Percentiles rank a stretch among this genome's conserved stretches.
Evolutionary conservation across 2,113 vertebrate genomes (phyloP).

Genomic region (Xiphorhynchus elegans): DNA sequence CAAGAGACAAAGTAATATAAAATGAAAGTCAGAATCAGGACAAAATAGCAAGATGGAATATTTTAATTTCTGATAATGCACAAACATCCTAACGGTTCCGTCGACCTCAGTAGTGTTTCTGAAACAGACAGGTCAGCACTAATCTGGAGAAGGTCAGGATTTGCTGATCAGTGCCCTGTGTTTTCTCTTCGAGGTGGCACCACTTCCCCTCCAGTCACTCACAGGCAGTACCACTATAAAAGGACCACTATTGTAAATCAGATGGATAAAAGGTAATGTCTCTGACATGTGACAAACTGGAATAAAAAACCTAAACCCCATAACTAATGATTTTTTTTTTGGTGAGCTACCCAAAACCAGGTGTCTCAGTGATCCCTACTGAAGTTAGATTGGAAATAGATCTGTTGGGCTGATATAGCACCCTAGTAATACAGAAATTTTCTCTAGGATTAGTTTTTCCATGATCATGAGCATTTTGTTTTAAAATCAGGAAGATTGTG

Average conservation of each 20-base stretch:
- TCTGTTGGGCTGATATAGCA: not conserved
- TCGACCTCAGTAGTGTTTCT: not conserved
- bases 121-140: not conserved
- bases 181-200: not conserved
- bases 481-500: not conserved
- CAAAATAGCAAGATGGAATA: conserved; percentile 45
- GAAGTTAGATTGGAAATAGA: not conserved
- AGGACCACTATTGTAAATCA: not conserved
- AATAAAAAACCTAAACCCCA: not conserved
- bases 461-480: not conserved
- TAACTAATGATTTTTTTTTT: not conserved
- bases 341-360: not conserved
- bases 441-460: not conserved
- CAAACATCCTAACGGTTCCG: not conserved
- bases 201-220: not conserved
- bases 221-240: not conserved
- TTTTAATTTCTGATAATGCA: conserved; percentile 23
- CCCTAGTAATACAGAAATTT: fast-evolving
- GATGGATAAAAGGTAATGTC: not conserved
- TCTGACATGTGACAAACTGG: not conserved
- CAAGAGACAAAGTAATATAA: conserved; percentile 61
- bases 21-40: conserved; percentile 69
- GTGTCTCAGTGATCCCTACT: not conserved
- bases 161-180: not conserved
- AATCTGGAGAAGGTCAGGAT: not conserved